Percentiles rank a stretch among this genome's conserved stretches.
phyloP scores from a whole-genome alignment of 2,888 invertebrate genomes.

The Cephonodes hylas region DNA sequence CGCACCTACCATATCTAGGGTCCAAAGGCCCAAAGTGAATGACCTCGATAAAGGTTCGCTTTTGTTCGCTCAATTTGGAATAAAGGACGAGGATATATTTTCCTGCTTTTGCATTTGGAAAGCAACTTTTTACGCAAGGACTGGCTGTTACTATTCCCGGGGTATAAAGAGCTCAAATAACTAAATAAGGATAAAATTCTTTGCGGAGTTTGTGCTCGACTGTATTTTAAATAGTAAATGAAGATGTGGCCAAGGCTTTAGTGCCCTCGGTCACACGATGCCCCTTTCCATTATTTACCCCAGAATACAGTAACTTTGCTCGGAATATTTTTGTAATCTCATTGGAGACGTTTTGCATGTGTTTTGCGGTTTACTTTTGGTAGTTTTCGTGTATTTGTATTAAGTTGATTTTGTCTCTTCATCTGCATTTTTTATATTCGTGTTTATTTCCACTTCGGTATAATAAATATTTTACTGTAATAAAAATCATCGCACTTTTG shows the following conservation, averaged over 20 bases:
- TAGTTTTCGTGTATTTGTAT: not conserved
- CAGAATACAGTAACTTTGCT: not conserved
- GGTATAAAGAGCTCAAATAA: slow-evolving; percentile 3
- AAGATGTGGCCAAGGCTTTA: slow-evolving; percentile 1
- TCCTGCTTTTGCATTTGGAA: slow-evolving; percentile 8
- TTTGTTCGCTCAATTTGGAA: slow-evolving; percentile 10
- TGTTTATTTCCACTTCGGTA: too few relatives aligned
- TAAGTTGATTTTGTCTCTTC: not conserved
- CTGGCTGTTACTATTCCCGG: not conserved
- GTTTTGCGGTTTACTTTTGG: not conserved
- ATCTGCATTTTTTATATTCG: not conserved
- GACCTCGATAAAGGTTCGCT: slow-evolving; percentile 9
- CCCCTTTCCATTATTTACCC: not conserved
- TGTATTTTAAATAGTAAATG: slow-evolving; percentile 7
- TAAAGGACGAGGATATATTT: slow-evolving; percentile 1
- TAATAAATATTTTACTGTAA: too few relatives aligned
- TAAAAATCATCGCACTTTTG: too few relatives aligned
- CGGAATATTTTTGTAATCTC: not conserved
- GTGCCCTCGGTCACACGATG: not conserved
- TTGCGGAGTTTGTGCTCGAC: not conserved
- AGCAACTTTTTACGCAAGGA: not conserved
- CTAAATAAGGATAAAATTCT: slow-evolving; percentile 6
- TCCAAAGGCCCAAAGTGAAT: slow-evolving; percentile 1
- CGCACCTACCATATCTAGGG: slow-evolving; percentile 3
- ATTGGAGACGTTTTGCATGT: not conserved